Percentiles rank a stretch among this genome's conserved stretches.
phyloP scores from a whole-genome alignment of 2,888 invertebrate genomes.

The Cerastis leucographa region DNA sequence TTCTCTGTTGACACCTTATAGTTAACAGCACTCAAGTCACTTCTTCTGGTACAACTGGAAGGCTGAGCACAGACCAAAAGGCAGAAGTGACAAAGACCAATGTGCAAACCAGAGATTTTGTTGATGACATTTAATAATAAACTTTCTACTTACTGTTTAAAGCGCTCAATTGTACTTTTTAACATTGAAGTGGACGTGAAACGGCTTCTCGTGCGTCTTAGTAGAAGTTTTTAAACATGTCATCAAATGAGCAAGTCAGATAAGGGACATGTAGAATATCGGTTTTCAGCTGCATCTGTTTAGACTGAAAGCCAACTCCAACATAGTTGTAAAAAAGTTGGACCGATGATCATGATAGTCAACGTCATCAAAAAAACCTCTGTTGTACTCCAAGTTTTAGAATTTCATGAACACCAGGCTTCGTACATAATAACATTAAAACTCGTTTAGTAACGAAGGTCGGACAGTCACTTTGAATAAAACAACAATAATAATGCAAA shows the following conservation, averaged over 20 bases:
- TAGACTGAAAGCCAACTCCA: background rate
- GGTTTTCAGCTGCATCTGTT: background rate
- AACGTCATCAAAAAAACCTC: background rate
- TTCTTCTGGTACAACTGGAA: background rate
- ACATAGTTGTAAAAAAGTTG: background rate
- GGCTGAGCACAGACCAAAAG: background rate
- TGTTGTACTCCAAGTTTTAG: background rate
- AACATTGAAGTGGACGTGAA: background rate
- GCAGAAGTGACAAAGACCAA: background rate
- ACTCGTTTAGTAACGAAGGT: conserved; percentile 45
- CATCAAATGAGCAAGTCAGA: background rate
- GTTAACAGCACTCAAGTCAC: background rate
- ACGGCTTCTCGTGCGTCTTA: background rate
- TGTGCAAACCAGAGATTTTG: background rate
- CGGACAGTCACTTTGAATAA: conserved; percentile 23
- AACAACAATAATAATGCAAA: background rate
- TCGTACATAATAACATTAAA: conserved; percentile 2
- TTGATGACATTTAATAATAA: background rate
- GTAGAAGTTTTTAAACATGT: background rate
- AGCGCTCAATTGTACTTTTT: background rate
- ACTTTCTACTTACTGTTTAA: background rate
- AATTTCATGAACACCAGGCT: too few relatives aligned
- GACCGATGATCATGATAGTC: background rate
- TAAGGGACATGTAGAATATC: background rate
- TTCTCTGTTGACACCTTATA: background rate